Evolutionary conservation across 1,140 invertebrate genomes (phyloP).

Genomic region (Chionoecetes opilio): DNA sequence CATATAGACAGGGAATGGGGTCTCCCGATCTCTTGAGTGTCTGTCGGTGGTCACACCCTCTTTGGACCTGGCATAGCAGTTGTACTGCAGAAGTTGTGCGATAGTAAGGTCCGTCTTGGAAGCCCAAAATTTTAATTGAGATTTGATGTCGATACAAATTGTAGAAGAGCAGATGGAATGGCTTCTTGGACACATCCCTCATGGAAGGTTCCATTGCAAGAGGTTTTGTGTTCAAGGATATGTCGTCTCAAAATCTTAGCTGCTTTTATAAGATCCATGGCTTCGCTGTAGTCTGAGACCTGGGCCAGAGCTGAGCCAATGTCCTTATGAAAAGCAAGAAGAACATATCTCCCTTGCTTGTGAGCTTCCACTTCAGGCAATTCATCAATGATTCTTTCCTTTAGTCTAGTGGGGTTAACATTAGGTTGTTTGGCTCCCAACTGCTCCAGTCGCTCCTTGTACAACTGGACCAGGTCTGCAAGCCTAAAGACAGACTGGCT

Average conservation of each 20-base stretch:
- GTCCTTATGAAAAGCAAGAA: slow-evolving; percentile 57
- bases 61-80: neutral
- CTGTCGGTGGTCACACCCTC: neutral
- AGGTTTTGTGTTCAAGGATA: neutral
- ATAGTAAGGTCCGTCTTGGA: slow-evolving; percentile 32
- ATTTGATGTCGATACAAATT: slow-evolving; percentile 14
- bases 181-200: neutral
- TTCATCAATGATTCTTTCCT: neutral
- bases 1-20: neutral
- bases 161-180: neutral
- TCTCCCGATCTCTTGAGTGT: neutral
- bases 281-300: slow-evolving; percentile 16
- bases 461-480: neutral
- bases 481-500: neutral
- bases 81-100: slow-evolving; percentile 55
- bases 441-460: neutral
- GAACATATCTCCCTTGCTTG: slow-evolving; percentile 5
- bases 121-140: neutral
- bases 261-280: slow-evolving; percentile 37
- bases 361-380: neutral
- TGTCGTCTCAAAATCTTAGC: slow-evolving; percentile 1
- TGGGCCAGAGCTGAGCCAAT: neutral
- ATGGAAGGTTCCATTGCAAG: neutral
- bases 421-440: neutral
- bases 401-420: neutral